These are phyloP conservation scores for Notodonta dromedarius DNA, from an alignment of 2,888 invertebrate species.

Conservation along the genomic window DNA sequence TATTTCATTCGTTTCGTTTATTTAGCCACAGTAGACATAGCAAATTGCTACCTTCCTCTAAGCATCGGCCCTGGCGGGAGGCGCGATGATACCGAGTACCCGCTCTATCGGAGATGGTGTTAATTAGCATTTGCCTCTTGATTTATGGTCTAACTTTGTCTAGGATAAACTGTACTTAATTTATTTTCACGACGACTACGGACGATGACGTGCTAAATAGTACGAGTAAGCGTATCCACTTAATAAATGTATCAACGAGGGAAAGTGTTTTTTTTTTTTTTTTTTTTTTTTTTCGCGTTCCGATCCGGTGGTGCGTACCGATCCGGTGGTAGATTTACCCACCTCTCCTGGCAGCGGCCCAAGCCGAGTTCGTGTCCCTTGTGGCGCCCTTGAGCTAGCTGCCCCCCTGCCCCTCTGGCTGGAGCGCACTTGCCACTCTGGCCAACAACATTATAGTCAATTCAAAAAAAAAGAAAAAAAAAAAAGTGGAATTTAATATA, in stretches of 20 bases:
- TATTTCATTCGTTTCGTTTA: conserved; percentile 13
- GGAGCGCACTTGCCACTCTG: no score
- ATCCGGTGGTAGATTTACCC: no score
- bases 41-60: conserved; percentile 47
- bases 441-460: no score
- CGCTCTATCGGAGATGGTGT: conserved; percentile 52
- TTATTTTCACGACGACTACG: conserved; percentile 46
- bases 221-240: conserved; percentile 25
- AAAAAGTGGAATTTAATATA: no score
- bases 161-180: conserved; percentile 53
- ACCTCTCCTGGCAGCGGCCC: no score
- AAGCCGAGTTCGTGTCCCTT: no score
- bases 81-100: conserved; percentile 62
- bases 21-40: conserved; percentile 19
- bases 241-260: conserved; percentile 22
- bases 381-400: no score
- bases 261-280: no score
- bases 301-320: no score
- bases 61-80: conserved; percentile 35
- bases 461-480: no score
- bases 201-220: conserved; percentile 46
- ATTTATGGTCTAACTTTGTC: conserved; percentile 69
- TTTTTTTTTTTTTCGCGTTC: no score
- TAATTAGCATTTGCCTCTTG: conserved; percentile 70
- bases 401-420: no score